These are phyloP conservation scores for Agrypnia vestita DNA, from an alignment of 1,140 invertebrate genomes.

Conservation along the genomic window DNA sequence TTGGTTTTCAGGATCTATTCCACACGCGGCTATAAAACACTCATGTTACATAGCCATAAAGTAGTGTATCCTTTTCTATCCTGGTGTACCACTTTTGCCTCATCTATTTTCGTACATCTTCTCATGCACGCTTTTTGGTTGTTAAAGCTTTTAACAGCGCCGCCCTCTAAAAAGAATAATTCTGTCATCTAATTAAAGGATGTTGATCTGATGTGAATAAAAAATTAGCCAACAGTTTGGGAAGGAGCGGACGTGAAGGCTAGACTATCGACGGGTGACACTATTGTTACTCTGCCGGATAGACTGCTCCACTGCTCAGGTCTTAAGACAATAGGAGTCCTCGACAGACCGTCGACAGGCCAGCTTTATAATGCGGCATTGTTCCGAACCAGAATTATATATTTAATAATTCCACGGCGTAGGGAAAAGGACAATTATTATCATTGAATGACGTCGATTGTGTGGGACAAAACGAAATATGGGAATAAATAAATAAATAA, in stretches of 20 bases:
- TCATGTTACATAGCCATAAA: no score
- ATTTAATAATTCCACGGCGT: conserved; percentile 41
- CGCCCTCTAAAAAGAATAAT: no score
- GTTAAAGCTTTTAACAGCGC: no score
- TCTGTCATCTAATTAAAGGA: no score
- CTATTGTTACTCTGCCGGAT: conserved; percentile 6
- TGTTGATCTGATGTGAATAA: no score
- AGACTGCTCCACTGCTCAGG: background rate
- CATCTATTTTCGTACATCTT: no score
- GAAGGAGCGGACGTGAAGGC: background rate
- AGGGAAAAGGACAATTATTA: conserved; percentile 57
- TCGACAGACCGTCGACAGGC: conserved; percentile 12
- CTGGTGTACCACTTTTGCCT: no score
- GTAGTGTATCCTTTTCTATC: no score
- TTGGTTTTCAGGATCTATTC: no score
- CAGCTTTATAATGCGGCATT: conserved; percentile 42
- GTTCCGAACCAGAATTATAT: conserved; percentile 53
- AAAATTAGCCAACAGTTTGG: background rate
- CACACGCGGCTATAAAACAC: no score
- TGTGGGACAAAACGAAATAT: conserved; percentile 56
- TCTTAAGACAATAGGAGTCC: conserved; percentile 38
- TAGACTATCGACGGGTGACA: conserved; percentile 19
- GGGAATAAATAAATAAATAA: conserved; percentile 61
- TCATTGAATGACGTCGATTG: conserved; percentile 62
- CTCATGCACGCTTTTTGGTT: no score